Base-by-base conservation (phyloP, 2,797 vertebrate species). In the Gadopsis marmoratus region DNA sequence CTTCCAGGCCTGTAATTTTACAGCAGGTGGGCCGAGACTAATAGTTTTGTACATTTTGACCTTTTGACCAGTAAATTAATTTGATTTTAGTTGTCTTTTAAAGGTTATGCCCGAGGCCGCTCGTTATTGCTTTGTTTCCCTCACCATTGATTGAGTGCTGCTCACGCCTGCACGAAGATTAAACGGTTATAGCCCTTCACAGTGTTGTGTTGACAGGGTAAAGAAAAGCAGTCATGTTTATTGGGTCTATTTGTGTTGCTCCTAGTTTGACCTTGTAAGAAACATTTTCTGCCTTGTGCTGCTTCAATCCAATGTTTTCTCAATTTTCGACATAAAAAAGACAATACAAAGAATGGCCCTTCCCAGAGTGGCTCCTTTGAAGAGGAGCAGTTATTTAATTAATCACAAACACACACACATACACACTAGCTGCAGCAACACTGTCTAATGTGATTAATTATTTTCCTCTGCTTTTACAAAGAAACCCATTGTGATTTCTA, bases 31-130 rank as follows among this genome's bases (percentile, higher is more conserved):
- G 84, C 85, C 78, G 74, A 78, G 73, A 83, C 88, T 93, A 94
- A 95, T 93, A 80, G 86, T 94, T 90, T 92, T 84, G 87, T 93
- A 90, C 71, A 71, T 91, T 86, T 83, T 93, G 91, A 93, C 94
- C 93, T 92, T 94, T 94, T 95, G 94, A 93, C 95, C 89, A 72
- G 87, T 91, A 92, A 91, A 94, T 95, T 94, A 93, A 92, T 91
- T 94, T 91, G 85, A 93, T 94, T 92, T 93, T 79, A 74, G 90
- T 92, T 91, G 93, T 94, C 91, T 94, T 95, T 95, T 88, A 95
- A 94, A 95, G 95, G 94, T 95, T 93, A 90, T 85, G 84, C 90
- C 90, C 5, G 39, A 88, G 86, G 91, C 89, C 53, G 64, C 85
- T 89, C 83, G 87, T 90, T 90, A 92, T 92, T 89, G 91, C 81